Percentiles rank a stretch among this genome's conserved stretches.
phyloP scores from a whole-genome alignment of 2,113 vertebrate species.

The Sus scrofa region T2T-Sscrofa CM000814.6:83407501-83408000 shows the following conservation, averaged over 20 bases:
- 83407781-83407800: background rate
- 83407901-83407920: background rate
- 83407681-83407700: background rate
- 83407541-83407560: background rate
- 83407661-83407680: background rate
- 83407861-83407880: background rate
- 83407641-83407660: background rate
- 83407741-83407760: background rate
- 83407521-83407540: conserved; percentile 1
- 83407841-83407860: background rate
- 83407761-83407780: background rate
- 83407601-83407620: background rate
- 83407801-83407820: background rate
- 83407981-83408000: background rate
- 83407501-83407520: background rate
- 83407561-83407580: background rate
- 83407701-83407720: background rate
- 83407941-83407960: background rate
- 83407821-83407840: background rate
- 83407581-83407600: background rate
- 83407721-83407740: background rate
- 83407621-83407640: background rate
- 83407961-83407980: background rate
- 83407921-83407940: background rate
- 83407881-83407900: background rate